Evolutionary conservation across 2,888 invertebrate species (phyloP), one percentile per base, ranked within the genome.

Genomic region (Lasioglossum malachurum): DNA sequence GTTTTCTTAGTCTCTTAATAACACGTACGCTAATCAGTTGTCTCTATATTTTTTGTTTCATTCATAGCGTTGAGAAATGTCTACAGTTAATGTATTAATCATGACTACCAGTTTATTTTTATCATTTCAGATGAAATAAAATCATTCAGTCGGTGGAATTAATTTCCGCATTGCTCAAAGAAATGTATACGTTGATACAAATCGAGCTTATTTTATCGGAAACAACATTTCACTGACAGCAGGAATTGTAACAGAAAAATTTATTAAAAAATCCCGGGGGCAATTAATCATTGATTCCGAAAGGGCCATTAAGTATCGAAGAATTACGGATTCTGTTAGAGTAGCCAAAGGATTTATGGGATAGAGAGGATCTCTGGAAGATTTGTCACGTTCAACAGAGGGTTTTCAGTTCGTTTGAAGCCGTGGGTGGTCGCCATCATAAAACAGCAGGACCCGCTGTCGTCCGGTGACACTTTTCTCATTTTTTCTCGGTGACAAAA

Each of bases 341-440:
- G 67, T 35, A 35, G 35, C 7, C 35, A 10, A 35, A 31, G 35
- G 67, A 67, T 67, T 67, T 67, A 67, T 35, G 35, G 67, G 67
- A 67, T 67, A 23, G 35, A 67, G 67, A 67, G 67, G 67, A 67
- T 67, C 67, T 67, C 67, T 31, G 67, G 19, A 35, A 67, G 67
- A 67, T 31, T 67, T 35, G 67, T 35, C 67, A 67, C 67, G 67
- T 31, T 67, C 35, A 67, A 35, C 67, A 10, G 67, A 35, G 67
- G 67, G 31, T 35, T 67, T 35, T 67, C 67, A 35, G 67, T 19
- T 67, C 31, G 35, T 67, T 67, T 67, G 67, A 67, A 67, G 31
- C 31, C 2, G 67, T 35, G 67, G 67, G 67, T 67, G 31, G 67
- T 67, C 16, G 35, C 19, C 35, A 19, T 35, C 67, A 67, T 67